These are phyloP conservation scores for Cynodonichthys magdalenae DNA, from an alignment of 2,797 vertebrate genomes.

Conservation along the genomic window DNA sequence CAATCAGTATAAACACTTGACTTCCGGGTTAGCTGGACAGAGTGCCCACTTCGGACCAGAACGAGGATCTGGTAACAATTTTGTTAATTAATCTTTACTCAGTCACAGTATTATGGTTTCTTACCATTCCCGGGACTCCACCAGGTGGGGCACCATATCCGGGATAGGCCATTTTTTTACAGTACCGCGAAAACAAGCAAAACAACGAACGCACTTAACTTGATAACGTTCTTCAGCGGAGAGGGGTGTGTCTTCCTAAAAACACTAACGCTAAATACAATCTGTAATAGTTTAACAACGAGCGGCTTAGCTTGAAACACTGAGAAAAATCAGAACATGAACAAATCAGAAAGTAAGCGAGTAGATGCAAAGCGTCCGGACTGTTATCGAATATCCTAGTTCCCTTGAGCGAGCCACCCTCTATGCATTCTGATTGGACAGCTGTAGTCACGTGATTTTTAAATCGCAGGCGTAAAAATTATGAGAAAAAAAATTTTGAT, in stretches of 20 bases:
- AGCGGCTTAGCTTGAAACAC: background rate
- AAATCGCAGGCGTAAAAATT: too few relatives aligned
- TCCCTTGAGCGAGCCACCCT: background rate
- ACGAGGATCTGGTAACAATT: background rate
- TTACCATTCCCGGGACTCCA: slow-evolving; percentile 62
- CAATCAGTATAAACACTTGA: background rate
- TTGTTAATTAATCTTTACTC: background rate
- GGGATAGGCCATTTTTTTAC: slow-evolving; percentile 61
- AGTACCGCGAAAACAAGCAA: background rate
- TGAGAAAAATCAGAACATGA: rapidly evolving
- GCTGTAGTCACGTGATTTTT: background rate
- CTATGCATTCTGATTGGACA: slow-evolving; percentile 29
- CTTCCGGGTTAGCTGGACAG: slow-evolving; percentile 11
- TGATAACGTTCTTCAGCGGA: background rate
- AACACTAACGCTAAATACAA: rapidly evolving
- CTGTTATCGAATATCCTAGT: background rate
- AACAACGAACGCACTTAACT: background rate
- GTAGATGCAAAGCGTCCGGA: rapidly evolving
- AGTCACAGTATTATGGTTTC: background rate
- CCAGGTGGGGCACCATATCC: slow-evolving; percentile 67
- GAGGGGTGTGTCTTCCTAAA: slow-evolving; percentile 19
- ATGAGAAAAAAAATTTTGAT: too few relatives aligned
- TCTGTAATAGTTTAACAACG: background rate
- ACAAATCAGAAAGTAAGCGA: rapidly evolving
- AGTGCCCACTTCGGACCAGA: background rate